Evolutionary conservation across 92 coral and sea anemone genomes (phyloP), one percentile per base, ranked within the genome.

Genomic region (Parazoanthus darwini): DNA sequence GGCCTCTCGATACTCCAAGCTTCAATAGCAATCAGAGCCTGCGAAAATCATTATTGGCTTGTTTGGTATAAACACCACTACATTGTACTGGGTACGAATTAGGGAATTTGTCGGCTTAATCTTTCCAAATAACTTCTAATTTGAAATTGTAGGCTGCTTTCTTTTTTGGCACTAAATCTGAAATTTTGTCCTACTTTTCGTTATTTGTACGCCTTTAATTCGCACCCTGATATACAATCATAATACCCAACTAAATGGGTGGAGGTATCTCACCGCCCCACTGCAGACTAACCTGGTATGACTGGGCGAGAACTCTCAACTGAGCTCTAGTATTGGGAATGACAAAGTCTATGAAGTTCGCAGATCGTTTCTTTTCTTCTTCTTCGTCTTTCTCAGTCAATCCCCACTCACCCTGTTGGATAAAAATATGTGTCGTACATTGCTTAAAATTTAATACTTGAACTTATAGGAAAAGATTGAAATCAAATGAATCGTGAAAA

Each of bases 351-450:
- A 94, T 94, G 90, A 97, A 97, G 90, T 97, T 91, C 85, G 92
- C 95, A 35, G 98, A 93, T 86, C 93, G 90, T 80, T 89, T 94
- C 58, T 95, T 91, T 78, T 91, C 99, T 38, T 91, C 95, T 22
- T 95, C 99, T 85, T 97, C 99, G 33, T 97, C 99, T 81, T 91
- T 91, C 15, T 91, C 98, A 0, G 99, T 97, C 90, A 97, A 87
- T 16, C 99, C 99, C 99, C 99, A 97, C 11, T 94, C 96, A n/a
- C 99, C 99, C 99, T 97, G 76, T 11, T 36, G 37, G 10, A 22
- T 44, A 5, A 42, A 26, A 13, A 42, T 46, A 29, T 29, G 33
- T 29, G 84, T 38, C 33, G 44, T 3, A 80, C 43, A 18, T 63
- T 63, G 23, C 11, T 63, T 11, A 0, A 63, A 20, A 26, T 9